phyloP scores from a whole-genome alignment of 35 echinoderm and acorn worm genomes.

The Heliocidaris erythrogramma region DNA sequence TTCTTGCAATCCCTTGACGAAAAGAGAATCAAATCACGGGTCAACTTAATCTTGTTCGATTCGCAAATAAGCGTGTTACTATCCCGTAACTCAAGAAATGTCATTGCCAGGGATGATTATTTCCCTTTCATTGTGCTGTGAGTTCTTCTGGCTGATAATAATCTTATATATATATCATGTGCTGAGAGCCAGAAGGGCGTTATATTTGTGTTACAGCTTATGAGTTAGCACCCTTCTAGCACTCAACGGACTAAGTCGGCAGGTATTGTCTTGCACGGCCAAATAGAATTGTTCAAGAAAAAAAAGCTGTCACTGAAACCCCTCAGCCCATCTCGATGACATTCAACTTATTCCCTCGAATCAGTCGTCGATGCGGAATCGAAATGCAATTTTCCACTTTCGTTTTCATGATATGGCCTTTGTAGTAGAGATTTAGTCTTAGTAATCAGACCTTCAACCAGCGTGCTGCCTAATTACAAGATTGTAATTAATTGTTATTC shows the following conservation, averaged over 20 bases:
- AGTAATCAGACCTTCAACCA: not conserved
- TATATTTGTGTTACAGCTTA: not conserved
- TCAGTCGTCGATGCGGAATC: not conserved
- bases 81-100: not conserved
- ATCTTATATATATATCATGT: not conserved
- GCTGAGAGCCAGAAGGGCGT: not conserved
- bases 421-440: not conserved
- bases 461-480: not conserved
- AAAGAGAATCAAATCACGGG: not conserved
- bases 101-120: not conserved
- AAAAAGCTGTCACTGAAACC: not conserved
- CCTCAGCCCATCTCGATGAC: not conserved
- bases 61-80: not conserved
- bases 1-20: not conserved
- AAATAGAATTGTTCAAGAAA: not conserved
- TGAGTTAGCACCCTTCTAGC: not conserved
- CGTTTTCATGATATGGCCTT: not conserved
- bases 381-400: not conserved
- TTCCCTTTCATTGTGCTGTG: not conserved
- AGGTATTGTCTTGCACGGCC: not conserved
- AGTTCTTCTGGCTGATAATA: not conserved
- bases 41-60: not conserved
- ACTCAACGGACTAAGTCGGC: not conserved
- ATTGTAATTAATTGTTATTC: too few relatives aligned
- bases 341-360: not conserved